A percentile compares a stretch with the other conserved stretches of the same genome.
Evolutionary conservation across 2,797 vertebrate genomes (phyloP).

Genomic region (Characodon lateralis): DNA sequence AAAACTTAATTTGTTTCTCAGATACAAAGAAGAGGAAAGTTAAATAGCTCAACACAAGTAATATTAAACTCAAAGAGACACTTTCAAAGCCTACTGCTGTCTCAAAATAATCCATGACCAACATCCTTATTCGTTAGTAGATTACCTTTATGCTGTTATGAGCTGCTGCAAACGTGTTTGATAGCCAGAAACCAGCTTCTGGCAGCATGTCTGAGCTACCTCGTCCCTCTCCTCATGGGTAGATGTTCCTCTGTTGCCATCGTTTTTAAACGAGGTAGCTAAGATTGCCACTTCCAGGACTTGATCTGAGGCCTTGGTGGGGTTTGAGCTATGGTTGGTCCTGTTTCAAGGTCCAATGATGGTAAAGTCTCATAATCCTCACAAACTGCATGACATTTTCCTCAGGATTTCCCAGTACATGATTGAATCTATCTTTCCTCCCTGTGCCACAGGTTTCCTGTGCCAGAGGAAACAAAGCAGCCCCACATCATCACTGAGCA

Average conservation of each 20-base stretch:
- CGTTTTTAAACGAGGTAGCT: not conserved
- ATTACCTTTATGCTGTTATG: not conserved
- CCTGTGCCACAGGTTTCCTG: not conserved
- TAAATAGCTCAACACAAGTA: not conserved
- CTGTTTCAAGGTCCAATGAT: not conserved
- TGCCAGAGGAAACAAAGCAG: too few relatives aligned
- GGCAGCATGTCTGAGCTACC: too few relatives aligned
- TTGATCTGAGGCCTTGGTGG: not conserved
- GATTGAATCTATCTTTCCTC: not conserved
- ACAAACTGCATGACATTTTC: not conserved
- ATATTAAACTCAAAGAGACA: not conserved
- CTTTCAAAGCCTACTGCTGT: not conserved
- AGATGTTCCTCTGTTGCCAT: not conserved
- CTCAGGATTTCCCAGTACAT: not conserved
- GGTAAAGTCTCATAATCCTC: not conserved
- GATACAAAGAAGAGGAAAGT: not conserved
- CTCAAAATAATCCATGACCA: not conserved
- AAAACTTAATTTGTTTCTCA: not conserved
- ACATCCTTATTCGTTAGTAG: not conserved
- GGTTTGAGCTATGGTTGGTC: not conserved
- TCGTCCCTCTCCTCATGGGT: not conserved
- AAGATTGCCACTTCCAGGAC: not conserved
- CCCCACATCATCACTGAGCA: not conserved
- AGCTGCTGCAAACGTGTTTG: not conserved
- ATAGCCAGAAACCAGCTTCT: not conserved